Base-by-base conservation (phyloP, 2,888 invertebrate species). In the Cosmorhoe ocellata region DNA sequence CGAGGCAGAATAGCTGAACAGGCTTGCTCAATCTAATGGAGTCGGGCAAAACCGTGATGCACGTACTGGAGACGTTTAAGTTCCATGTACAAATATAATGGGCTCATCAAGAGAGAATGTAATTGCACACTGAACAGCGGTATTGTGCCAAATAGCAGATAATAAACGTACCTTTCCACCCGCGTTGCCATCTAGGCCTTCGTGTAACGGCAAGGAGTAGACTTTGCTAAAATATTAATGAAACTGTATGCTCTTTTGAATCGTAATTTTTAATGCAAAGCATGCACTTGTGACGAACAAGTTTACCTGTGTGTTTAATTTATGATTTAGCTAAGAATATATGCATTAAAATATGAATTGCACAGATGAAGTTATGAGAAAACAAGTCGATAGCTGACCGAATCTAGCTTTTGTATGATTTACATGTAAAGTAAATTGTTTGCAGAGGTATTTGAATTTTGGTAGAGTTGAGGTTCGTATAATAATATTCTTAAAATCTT, bases 141-240 rank as follows among this genome's bases (percentile, higher is more conserved):
- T 66, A 71, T 71, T 69, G 76, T 74, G 69, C 71, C 74, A 72
- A 74, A 75, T 74, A 74, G 66, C 71, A 67, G 64, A 69, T 64
- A 67, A 64, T 71, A 74, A 73, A 73, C 58, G 66, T 69, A 76
- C 70, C 71, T 84, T 82, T 81, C 77, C 81, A 79, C 67, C 74
- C 71, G 74, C 75, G 67, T 79, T 76, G 66, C 73, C 76, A 81
- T 79, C 74, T 80, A 80, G 79, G 81, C 71, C 75, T 74, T 63
- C 51, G 61, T 61, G 66, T 83, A 77, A 80, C 79, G 78, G 79
- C 49, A 61, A 62, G 68, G 68, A 76, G 47, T 49, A 40, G 8
- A 48, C 12, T 73, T 72, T 61, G 63, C 66, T 73, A 71, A 51
- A 75, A 55, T 69, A 67, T 63, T 58, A 39, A 59, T 44, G 18